Evolutionary conservation across 92 coral and sea anemone species (phyloP).

Genomic region (Virgularia gustaviana): DNA sequence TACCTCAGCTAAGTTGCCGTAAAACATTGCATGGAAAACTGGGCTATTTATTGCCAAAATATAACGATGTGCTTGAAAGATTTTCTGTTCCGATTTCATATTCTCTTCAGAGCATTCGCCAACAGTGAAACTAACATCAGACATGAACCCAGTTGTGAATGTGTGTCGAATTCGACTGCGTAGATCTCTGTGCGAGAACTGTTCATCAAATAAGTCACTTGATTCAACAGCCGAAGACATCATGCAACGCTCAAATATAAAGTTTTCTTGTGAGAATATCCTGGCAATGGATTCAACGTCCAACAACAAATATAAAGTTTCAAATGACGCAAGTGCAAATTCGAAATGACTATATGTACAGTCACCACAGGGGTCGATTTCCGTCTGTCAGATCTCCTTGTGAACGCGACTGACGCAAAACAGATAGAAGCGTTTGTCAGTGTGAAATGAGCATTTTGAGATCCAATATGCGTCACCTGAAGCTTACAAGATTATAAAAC

Average conservation of each 20-base stretch:
- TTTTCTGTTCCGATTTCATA: background rate
- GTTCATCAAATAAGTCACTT: conserved; percentile 24
- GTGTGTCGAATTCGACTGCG: conserved; percentile 14
- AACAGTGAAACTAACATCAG: conserved; percentile 16
- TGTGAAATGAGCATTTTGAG: too few species aligned
- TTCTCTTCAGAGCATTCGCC: background rate
- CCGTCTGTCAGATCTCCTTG: conserved; percentile 16
- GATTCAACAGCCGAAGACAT: too few species aligned
- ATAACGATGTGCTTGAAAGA: conserved; percentile 15
- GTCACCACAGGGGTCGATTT: background rate
- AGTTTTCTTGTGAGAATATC: too few species aligned
- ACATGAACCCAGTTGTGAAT: conserved; percentile 24
- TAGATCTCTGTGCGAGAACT: conserved; percentile 14
- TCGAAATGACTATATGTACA: too few species aligned
- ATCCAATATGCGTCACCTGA: too few species aligned
- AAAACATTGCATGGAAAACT: conserved; percentile 34
- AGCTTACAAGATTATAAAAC: too few species aligned
- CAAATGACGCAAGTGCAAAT: too few species aligned
- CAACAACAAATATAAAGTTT: too few species aligned
- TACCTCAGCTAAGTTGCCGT: conserved; percentile 17
- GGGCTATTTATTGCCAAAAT: conserved; percentile 26
- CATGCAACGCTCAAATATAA: too few species aligned
- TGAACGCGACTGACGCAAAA: too few species aligned
- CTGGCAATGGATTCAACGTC: too few species aligned
- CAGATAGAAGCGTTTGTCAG: too few species aligned